Percentiles rank a stretch among this genome's conserved stretches.
phyloP scores from a whole-genome alignment of 2,888 invertebrate species.

The Eupithecia tripunctaria region DNA sequence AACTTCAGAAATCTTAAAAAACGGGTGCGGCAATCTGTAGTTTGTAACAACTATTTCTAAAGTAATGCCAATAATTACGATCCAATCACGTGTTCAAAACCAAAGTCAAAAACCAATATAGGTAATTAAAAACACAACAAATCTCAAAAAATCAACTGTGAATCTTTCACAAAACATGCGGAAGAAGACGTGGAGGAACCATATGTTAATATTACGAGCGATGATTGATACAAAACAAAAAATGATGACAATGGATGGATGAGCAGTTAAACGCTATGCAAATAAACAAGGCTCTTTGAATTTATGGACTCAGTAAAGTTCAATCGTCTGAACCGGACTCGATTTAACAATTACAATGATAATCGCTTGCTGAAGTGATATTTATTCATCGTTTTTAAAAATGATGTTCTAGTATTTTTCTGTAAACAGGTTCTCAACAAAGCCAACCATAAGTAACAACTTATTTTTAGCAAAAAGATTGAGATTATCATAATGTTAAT shows the following conservation, averaged over 20 bases:
- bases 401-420: not conserved
- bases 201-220: constrained; percentile 42
- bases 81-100: not conserved
- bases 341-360: constrained; percentile 8
- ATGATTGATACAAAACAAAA: constrained; percentile 40
- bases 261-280: constrained; percentile 26
- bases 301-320: constrained; percentile 9
- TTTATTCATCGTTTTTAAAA: not conserved
- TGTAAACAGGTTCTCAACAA: not conserved
- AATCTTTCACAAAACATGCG: constrained; percentile 42
- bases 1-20: not conserved
- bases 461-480: not conserved
- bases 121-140: not conserved
- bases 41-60: not conserved
- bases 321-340: not conserved
- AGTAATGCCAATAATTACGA: not conserved
- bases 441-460: not conserved
- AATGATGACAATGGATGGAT: constrained; percentile 27
- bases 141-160: not conserved
- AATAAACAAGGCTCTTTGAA: constrained; percentile 21
- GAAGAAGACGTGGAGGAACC: constrained; percentile 52
- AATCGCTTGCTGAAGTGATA: not conserved
- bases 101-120: not conserved
- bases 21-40: not conserved
- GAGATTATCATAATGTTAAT: not conserved